phyloP scores from a whole-genome alignment of 2,113 vertebrate genomes.

The Zingel zingel region DNA sequence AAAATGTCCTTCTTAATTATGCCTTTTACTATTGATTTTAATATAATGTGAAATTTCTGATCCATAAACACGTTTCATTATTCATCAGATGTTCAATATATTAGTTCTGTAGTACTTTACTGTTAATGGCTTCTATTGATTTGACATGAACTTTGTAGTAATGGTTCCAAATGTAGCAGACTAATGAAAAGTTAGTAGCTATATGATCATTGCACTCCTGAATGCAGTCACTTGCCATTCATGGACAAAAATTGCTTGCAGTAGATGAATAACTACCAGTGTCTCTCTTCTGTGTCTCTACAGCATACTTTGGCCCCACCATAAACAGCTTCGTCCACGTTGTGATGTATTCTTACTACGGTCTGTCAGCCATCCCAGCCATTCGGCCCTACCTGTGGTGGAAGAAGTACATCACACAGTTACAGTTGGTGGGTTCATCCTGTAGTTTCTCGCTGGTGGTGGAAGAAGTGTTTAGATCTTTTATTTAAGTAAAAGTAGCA shows the following conservation, averaged over 20 bases:
- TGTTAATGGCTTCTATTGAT: slow-evolving; percentile 16
- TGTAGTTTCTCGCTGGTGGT: background rate
- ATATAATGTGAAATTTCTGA: background rate
- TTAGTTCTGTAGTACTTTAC: slow-evolving; percentile 25
- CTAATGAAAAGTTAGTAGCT: slow-evolving; percentile 12
- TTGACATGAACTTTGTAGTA: slow-evolving; percentile 13
- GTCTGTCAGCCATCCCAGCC: slow-evolving; percentile 92
- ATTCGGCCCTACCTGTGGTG: slow-evolving; percentile 98
- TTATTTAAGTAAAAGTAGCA: background rate
- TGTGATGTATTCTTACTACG: slow-evolving; percentile 98
- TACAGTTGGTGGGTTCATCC: slow-evolving; percentile 91
- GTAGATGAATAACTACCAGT: slow-evolving; percentile 19
- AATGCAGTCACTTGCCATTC: background rate
- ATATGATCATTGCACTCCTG: background rate
- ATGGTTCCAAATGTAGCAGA: background rate
- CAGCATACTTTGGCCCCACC: slow-evolving; percentile 95
- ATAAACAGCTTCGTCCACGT: slow-evolving; percentile 98
- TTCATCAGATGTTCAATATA: slow-evolving; percentile 13
- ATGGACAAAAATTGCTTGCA: background rate
- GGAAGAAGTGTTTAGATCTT: background rate
- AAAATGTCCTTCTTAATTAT: background rate
- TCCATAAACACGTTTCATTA: slow-evolving; percentile 1
- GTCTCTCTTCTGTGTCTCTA: slow-evolving; percentile 37
- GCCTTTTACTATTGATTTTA: background rate
- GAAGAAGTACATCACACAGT: slow-evolving; percentile 99